Conservation (phyloP, 2,113 vertebrate species). For the Colinus virginianus region DNA sequence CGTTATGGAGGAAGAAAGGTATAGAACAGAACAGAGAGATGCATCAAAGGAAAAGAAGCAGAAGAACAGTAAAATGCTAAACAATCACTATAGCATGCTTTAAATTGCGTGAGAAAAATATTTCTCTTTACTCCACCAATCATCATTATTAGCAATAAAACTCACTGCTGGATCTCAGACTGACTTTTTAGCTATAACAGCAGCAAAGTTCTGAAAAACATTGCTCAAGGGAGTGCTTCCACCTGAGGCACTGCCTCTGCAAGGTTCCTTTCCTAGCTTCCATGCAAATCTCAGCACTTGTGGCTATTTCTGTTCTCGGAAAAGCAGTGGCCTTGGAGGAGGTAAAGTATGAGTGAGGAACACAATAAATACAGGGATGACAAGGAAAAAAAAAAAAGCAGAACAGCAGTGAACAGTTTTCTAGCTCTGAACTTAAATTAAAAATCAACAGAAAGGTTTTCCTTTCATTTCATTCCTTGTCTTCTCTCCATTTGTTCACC, state of each 20-base stretch:
- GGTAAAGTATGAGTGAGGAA: background rate
- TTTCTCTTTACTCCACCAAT: conserved; percentile 29
- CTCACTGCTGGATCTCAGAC: background rate
- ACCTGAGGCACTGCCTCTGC: background rate
- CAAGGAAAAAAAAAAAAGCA: background rate
- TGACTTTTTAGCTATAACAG: conserved; percentile 51
- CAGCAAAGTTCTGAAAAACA: conserved; percentile 37
- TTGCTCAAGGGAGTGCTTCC: background rate
- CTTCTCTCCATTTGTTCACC: background rate
- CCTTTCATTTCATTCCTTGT: background rate
- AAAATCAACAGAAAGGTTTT: background rate
- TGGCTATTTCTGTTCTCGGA: background rate
- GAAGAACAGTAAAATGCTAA: background rate
- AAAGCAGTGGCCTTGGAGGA: background rate
- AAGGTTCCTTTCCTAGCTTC: background rate
- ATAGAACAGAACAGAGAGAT: conserved; percentile 13
- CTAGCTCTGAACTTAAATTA: background rate
- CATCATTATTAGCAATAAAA: conserved; percentile 62
- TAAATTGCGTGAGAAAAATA: conserved; percentile 54
- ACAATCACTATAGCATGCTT: conserved; percentile 27
- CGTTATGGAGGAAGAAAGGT: background rate
- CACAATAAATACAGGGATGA: background rate
- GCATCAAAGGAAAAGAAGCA: conserved; percentile 11
- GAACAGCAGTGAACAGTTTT: background rate
- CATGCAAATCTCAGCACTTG: background rate